Evolutionary conservation across 2,113 vertebrate species (phyloP).

Genomic region (Cairina moschata): DNA sequence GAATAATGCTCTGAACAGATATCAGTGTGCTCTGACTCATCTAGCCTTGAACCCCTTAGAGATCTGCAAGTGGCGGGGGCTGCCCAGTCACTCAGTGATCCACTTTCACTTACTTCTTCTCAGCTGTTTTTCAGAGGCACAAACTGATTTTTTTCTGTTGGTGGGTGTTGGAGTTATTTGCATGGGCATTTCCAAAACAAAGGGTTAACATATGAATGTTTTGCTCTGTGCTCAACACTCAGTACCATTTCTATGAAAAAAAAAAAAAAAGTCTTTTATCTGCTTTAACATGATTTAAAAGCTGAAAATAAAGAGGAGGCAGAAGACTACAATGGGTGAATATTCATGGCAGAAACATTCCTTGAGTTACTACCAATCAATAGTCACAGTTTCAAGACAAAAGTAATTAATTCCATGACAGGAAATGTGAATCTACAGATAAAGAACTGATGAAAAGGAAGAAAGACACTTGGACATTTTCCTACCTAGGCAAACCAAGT

Average conservation of each 20-base stretch:
- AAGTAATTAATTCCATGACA: background rate
- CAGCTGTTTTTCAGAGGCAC: background rate
- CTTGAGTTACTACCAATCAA: background rate
- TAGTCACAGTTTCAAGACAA: background rate
- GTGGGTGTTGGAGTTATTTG: background rate
- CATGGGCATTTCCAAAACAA: background rate
- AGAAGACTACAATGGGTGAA: background rate
- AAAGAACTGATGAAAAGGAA: background rate
- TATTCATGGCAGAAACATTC: background rate
- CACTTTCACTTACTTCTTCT: background rate
- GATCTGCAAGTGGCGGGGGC: background rate
- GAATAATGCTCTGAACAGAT: accelerated
- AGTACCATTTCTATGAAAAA: background rate
- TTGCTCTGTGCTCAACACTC: background rate
- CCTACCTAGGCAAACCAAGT: background rate
- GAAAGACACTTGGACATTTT: background rate
- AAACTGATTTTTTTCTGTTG: background rate
- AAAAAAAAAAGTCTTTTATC: background rate
- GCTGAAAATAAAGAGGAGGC: background rate
- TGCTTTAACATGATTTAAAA: background rate
- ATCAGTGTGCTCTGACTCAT: background rate
- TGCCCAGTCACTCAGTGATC: background rate
- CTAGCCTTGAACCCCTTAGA: background rate
- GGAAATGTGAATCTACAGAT: background rate
- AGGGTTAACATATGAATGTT: background rate